These are phyloP conservation scores for Miopithecus talapoin DNA, from an alignment of 2,797 vertebrate species.

Conservation along the genomic window DNA sequence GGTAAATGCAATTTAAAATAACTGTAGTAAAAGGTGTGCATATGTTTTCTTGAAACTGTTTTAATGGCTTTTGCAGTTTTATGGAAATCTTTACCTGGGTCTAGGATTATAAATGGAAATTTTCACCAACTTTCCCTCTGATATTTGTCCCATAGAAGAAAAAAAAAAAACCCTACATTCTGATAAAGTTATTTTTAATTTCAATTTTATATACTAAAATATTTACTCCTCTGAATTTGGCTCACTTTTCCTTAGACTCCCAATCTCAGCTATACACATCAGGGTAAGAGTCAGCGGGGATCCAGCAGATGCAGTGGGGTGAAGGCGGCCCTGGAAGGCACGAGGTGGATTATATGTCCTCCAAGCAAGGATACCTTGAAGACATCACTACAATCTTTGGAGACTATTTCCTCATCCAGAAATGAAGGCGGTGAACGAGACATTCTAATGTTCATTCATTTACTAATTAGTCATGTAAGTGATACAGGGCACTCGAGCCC, in stretches of 20 bases:
- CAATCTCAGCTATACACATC: not conserved
- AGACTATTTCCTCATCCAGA: not conserved
- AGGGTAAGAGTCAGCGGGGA: not conserved
- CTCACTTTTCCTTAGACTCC: not conserved
- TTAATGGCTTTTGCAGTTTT: conserved; percentile 5
- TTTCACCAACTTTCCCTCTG: conserved; percentile 5
- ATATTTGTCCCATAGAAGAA: not conserved
- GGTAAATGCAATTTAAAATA: conserved; percentile 44
- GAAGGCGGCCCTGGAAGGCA: rapidly evolving
- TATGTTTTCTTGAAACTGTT: conserved; percentile 29
- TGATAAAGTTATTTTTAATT: conserved; percentile 43
- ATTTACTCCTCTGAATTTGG: not conserved
- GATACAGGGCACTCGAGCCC: too few relatives aligned
- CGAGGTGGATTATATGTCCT: not conserved
- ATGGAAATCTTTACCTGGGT: not conserved
- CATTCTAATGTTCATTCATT: not conserved
- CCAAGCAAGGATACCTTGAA: not conserved
- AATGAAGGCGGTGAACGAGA: not conserved
- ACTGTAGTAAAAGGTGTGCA: not conserved
- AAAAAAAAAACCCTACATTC: not conserved
- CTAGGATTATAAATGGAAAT: conserved; percentile 21
- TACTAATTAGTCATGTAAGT: not conserved
- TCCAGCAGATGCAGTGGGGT: not conserved
- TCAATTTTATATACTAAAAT: not conserved
- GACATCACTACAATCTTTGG: not conserved